phyloP scores from a whole-genome alignment of 2,797 vertebrate genomes.

The Lithobates pipiens region DNA sequence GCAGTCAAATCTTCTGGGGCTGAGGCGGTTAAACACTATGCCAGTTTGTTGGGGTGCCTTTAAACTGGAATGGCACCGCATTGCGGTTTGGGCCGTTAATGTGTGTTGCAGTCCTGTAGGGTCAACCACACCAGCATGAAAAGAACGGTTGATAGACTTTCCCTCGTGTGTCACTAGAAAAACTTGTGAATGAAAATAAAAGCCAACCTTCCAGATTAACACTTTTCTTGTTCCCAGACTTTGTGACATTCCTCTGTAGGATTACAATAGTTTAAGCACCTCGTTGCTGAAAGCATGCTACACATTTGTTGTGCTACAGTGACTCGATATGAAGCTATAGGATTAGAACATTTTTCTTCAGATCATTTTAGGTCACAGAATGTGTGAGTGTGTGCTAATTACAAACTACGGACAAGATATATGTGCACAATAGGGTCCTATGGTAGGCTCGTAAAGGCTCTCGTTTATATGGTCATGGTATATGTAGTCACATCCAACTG shows the following conservation, averaged over 20 bases:
- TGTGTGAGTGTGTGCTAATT: background rate
- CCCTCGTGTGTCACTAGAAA: background rate
- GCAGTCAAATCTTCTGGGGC: too few relatives aligned
- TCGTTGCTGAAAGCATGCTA: constrained; percentile 10
- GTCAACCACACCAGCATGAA: background rate
- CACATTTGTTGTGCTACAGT: constrained; percentile 55
- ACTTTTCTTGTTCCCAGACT: constrained; percentile 24
- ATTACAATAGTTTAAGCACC: constrained; percentile 27
- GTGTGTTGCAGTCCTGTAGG: too few relatives aligned
- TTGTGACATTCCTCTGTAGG: constrained; percentile 35
- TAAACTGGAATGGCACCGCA: too few relatives aligned
- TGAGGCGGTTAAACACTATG: too few relatives aligned
- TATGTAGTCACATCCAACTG: too few relatives aligned
- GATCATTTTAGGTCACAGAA: background rate
- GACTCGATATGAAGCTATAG: background rate
- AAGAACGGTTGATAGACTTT: background rate
- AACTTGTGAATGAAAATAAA: constrained; percentile 46
- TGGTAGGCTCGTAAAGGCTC: too few relatives aligned
- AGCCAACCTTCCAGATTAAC: background rate
- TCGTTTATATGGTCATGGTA: too few relatives aligned
- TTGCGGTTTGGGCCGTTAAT: too few relatives aligned
- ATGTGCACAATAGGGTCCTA: too few relatives aligned
- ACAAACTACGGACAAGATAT: too few relatives aligned
- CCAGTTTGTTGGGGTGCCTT: too few relatives aligned
- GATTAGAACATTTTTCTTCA: constrained; percentile 20